A percentile compares a stretch with the other conserved stretches of the same genome.
Conservation (phyloP, 2,888 invertebrate species). For the Drosophila siamana region DNA sequence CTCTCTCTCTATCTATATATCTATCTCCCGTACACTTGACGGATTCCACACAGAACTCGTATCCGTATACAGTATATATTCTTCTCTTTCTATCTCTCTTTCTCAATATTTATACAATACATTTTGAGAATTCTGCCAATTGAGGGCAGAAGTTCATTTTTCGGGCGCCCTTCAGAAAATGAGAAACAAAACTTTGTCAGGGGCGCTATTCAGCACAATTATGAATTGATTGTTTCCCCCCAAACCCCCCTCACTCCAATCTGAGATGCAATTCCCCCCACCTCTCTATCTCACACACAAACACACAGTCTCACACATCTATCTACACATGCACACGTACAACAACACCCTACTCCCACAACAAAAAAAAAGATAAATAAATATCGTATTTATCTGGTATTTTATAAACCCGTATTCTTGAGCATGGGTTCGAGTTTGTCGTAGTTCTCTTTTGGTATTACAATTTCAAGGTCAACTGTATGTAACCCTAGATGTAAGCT, state of each 20-base stretch:
- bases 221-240: constrained; percentile 26
- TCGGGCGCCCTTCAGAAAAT: constrained; percentile 70
- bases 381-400: constrained; percentile 4
- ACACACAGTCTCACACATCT: constrained; percentile 20
- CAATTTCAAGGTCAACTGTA: constrained; percentile 62
- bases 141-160: constrained; percentile 39
- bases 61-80: constrained; percentile 57
- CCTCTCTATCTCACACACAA: constrained; percentile 1
- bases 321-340: constrained; percentile 35
- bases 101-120: constrained; percentile 30
- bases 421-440: constrained; percentile 68
- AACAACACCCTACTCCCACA: constrained; percentile 22
- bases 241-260: constrained; percentile 13
- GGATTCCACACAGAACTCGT: constrained; percentile 66
- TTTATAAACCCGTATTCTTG: constrained; percentile 25
- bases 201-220: constrained; percentile 71
- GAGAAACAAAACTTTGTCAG: constrained; percentile 62
- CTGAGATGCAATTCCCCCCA: constrained; percentile 29
- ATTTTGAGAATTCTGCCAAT: constrained; percentile 48
- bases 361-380: constrained; percentile 16
- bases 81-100: constrained; percentile 29
- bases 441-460: constrained; percentile 42
- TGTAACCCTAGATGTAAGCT: constrained; percentile 69
- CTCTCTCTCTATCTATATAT: constrained; percentile 19
- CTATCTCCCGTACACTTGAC: constrained; percentile 64